Base-by-base conservation (phyloP, 2,113 vertebrate species). In the Aldabrachelys gigantea region DNA sequence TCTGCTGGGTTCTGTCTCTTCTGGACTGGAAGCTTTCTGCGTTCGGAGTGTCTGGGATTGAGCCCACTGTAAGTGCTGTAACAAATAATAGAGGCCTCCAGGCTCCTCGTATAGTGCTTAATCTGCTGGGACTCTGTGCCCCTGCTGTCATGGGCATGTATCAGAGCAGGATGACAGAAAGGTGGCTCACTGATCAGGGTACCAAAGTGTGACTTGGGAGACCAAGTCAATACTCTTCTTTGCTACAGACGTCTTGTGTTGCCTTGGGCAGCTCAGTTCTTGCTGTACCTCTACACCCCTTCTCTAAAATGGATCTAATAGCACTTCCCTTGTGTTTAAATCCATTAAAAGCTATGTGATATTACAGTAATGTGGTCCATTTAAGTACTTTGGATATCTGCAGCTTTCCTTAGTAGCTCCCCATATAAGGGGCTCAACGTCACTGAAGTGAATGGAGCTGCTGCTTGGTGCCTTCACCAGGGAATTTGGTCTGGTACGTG, bases 21-120 rank as follows among this genome's bases (percentile, higher is more conserved):
- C 35, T 79, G 2, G 22, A 54, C 89, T 81, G 50, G 21, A 85
- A 53, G 2, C 57, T 78, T 57, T 41, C 3, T 1, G 44, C 54
- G 47, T 52, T 2, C 4, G 6, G 29, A 10, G 0, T 0, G 8
- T 2, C 25, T 17, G 53, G 65, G n/a, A 38, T n/a, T 72, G n/a
- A 72, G 65, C 19, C 4, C 65, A 38, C 35, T 72, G 35, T 72
- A 72, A 72, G 19, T 72, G 65, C 65, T 72, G 41, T 22, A 38
- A 38, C 31, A 69, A 38, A 38, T 69, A 38, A 21, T 19, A 10
- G n/a, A 38, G 9, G 19, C n/a, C 65, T 38, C 9, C 19, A 38
- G 35, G 65, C 19, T 38, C 16, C n/a, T 38, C 38, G n/a, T 17
- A 69, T 69, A 65, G 16, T n/a, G 62, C 17, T n/a, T n/a, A 65